A percentile compares a stretch with the other conserved stretches of the same genome.
Evolutionary conservation across 2,797 vertebrate genomes (phyloP).

Genomic region (Anableps anableps): DNA sequence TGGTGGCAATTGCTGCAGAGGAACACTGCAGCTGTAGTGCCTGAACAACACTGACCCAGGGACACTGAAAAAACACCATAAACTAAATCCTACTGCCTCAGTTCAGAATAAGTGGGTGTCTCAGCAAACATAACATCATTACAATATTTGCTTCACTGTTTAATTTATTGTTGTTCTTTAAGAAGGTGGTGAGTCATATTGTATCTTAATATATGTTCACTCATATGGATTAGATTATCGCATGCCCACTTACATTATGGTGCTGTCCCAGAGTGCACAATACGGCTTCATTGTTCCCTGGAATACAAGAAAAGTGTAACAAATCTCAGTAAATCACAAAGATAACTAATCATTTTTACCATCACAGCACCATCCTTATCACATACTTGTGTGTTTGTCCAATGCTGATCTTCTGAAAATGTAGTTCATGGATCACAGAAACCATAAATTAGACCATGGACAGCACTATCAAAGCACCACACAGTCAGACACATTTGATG

Average conservation of each 20-base stretch:
- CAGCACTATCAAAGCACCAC: constrained; percentile 3
- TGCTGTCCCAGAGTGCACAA: constrained; percentile 96
- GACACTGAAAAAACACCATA: background rate
- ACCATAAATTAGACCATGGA: constrained; percentile 10
- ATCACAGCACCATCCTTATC: constrained; percentile 37
- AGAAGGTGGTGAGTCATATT: background rate
- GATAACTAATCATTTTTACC: constrained; percentile 35
- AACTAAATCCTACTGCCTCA: constrained; percentile 2
- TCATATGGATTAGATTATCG: background rate
- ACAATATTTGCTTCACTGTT: background rate
- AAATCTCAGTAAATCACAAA: constrained; percentile 39
- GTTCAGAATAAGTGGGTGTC: background rate
- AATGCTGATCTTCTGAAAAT: constrained; percentile 16
- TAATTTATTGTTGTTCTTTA: background rate
- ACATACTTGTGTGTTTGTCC: constrained; percentile 42
- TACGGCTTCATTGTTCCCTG: constrained; percentile 96
- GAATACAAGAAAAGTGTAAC: constrained; percentile 68
- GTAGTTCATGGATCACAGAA: constrained; percentile 16
- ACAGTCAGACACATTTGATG: constrained; percentile 25
- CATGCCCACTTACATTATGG: constrained; percentile 90
- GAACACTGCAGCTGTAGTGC: background rate
- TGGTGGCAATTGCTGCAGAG: constrained; percentile 25
- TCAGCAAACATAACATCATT: background rate
- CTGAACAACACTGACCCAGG: background rate
- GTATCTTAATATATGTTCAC: background rate